Evolutionary conservation across 2,888 invertebrate species (phyloP).

Genomic region (Digitonthophagus gazella): DNA sequence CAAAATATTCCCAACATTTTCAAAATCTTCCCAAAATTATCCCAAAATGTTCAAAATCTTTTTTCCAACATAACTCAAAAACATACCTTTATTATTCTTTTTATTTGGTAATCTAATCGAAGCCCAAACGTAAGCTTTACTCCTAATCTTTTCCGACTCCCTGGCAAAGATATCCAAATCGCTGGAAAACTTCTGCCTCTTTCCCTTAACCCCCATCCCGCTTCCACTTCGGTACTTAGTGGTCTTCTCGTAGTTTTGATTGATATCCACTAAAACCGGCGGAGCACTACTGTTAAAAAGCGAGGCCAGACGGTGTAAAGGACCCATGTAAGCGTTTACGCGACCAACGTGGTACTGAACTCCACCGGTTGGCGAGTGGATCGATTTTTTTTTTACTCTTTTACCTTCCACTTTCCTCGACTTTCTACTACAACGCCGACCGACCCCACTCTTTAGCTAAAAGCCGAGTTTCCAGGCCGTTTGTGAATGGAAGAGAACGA

Average conservation of each 20-base stretch:
- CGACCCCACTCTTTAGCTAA: background rate
- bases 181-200: constrained; percentile 59
- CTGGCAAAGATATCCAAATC: constrained; percentile 53
- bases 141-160: constrained; percentile 51
- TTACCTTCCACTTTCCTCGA: constrained; percentile 1
- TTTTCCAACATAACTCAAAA: too few species aligned
- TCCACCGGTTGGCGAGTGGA: background rate
- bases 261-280: constrained; percentile 48
- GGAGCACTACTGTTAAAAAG: constrained; percentile 55
- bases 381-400: constrained; percentile 13
- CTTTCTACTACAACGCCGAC: constrained; percentile 25
- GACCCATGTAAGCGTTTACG: constrained; percentile 53
- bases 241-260: constrained; percentile 45
- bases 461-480: background rate
- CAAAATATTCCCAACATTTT: too few species aligned
- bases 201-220: constrained; percentile 47
- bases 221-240: constrained; percentile 1
- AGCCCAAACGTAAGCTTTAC: constrained; percentile 56
- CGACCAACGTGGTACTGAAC: constrained; percentile 23
- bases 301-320: constrained; percentile 61
- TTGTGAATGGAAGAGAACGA: background rate
- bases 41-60: too few species aligned
- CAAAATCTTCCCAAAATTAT: too few species aligned
- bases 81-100: constrained; percentile 54
- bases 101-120: constrained; percentile 56